Conservation (phyloP, 1,140 invertebrate genomes). For the Papilio helenus region DNA sequence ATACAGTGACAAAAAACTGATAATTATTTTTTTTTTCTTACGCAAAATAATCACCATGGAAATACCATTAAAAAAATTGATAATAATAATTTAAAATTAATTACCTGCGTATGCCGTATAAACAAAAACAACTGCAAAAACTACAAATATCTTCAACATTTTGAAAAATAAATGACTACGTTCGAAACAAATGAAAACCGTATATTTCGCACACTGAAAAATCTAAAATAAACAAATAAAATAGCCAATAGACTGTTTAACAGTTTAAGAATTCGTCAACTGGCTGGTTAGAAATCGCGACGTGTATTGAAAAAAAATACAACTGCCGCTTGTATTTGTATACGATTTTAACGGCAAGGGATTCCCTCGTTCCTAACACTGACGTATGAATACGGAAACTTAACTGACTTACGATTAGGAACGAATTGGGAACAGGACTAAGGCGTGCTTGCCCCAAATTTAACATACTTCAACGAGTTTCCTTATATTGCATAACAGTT, state of each 20-base stretch:
- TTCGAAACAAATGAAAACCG: neutral
- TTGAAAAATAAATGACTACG: neutral
- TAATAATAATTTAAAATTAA: neutral
- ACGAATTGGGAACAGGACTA: neutral
- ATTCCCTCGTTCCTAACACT: slow-evolving; percentile 25
- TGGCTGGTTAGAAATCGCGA: neutral
- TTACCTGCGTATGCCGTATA: slow-evolving; percentile 26
- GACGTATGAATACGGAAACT: slow-evolving; percentile 21
- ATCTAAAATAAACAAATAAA: neutral
- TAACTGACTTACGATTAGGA: neutral
- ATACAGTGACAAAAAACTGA: no score
- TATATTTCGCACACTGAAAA: neutral
- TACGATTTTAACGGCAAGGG: neutral
- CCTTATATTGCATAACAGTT: neutral
- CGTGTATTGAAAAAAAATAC: neutral
- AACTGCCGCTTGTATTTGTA: slow-evolving; percentile 13
- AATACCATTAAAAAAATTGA: neutral
- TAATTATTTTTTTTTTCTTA: no score
- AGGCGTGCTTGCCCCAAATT: neutral
- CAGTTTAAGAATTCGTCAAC: neutral
- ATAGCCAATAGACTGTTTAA: neutral
- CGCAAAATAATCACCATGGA: no score
- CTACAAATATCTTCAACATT: slow-evolving; percentile 25
- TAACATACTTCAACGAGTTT: neutral
- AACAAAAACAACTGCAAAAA: neutral